phyloP scores from a whole-genome alignment of 1,140 invertebrate genomes.

The Manduca sexta region DNA sequence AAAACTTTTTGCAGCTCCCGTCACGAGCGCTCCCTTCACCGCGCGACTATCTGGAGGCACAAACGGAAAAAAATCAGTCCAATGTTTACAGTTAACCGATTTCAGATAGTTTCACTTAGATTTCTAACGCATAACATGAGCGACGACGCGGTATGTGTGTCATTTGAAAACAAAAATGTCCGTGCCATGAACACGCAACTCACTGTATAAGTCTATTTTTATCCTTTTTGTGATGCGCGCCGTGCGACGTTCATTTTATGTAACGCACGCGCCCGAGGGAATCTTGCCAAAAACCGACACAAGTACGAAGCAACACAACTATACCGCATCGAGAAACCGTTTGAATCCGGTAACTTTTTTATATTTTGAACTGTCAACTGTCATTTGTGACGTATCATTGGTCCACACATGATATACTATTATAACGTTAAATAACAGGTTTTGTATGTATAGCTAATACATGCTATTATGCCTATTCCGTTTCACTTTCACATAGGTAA shows the following conservation, averaged over 20 bases:
- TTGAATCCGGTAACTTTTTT: constrained; percentile 51
- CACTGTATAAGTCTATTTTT: constrained; percentile 68
- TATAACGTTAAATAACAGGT: too few species aligned
- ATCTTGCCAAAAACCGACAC: constrained; percentile 60
- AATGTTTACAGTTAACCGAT: constrained; percentile 54
- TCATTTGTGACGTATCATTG: background rate
- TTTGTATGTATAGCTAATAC: too few species aligned
- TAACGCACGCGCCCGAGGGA: constrained; percentile 59
- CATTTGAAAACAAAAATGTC: constrained; percentile 69
- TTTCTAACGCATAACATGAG: constrained; percentile 50
- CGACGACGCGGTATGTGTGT: constrained; percentile 52
- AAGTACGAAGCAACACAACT: constrained; percentile 34
- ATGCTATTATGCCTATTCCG: too few species aligned
- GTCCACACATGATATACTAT: too few species aligned
- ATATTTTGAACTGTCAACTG: constrained; percentile 31
- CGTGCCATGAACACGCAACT: constrained; percentile 49
- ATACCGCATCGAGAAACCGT: constrained; percentile 43
- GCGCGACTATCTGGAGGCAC: constrained; percentile 23
- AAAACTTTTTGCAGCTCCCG: background rate
- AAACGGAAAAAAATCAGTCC: constrained; percentile 43
- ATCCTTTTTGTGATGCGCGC: constrained; percentile 55
- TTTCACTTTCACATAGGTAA: too few species aligned
- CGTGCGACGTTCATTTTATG: constrained; percentile 55
- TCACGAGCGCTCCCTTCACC: constrained; percentile 1
- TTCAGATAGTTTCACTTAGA: constrained; percentile 54